phyloP scores from a whole-genome alignment of 2,888 invertebrate genomes.

The Oxyteleia sp. region DNA sequence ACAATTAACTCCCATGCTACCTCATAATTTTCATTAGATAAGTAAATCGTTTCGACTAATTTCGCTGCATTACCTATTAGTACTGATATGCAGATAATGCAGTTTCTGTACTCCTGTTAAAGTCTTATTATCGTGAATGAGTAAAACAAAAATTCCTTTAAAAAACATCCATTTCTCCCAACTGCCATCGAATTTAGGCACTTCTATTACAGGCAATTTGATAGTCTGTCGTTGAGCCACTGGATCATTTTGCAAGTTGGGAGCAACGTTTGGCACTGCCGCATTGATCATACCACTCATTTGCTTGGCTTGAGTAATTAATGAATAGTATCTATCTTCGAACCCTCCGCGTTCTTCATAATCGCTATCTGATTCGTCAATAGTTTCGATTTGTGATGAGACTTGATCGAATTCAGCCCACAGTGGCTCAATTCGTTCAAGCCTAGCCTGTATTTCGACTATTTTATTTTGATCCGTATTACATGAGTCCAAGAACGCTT shows the following conservation, averaged over 20 bases:
- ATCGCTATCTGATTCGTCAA: not conserved
- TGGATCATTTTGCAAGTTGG: conserved; percentile 2
- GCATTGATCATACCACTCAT: not conserved
- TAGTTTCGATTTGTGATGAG: conserved; percentile 7
- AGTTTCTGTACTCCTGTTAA: conserved; percentile 6
- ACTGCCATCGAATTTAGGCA: conserved; percentile 22
- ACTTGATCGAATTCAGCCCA: conserved; percentile 14
- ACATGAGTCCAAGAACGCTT: not conserved
- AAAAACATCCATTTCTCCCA: conserved; percentile 21
- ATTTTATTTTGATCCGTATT: not conserved
- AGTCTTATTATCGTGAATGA: not conserved
- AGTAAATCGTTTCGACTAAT: conserved; percentile 7
- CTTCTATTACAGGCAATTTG: conserved; percentile 12
- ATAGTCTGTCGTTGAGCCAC: conserved; percentile 8
- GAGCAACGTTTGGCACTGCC: not conserved
- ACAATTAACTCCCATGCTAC: conserved; percentile 19
- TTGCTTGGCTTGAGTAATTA: conserved; percentile 2
- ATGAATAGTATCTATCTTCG: conserved; percentile 9
- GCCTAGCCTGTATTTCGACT: conserved; percentile 1
- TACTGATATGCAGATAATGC: conserved; percentile 18
- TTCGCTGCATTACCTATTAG: conserved; percentile 7
- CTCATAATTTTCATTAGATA: conserved; percentile 56
- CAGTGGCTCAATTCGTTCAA: not conserved
- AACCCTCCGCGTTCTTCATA: not conserved
- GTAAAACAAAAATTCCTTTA: not conserved